These are phyloP conservation scores for Chymomyza procnemis DNA, from an alignment of 2,888 invertebrate species.

Conservation along the genomic window DNA sequence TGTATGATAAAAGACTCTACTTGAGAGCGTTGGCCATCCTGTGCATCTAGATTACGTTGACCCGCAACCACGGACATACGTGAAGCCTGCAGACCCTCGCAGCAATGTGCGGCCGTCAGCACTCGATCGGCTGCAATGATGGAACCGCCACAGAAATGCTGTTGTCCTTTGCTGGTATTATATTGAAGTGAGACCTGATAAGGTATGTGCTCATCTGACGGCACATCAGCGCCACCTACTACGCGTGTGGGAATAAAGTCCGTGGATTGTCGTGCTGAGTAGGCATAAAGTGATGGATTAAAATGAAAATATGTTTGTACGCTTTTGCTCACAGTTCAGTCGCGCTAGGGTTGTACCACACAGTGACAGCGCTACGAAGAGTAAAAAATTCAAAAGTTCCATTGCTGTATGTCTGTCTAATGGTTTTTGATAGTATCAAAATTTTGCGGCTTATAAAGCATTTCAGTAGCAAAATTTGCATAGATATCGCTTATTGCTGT, in stretches of 20 bases:
- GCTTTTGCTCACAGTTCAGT: constrained; percentile 45
- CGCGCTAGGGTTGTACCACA: constrained; percentile 23
- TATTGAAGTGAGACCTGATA: constrained; percentile 77
- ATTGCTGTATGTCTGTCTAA: constrained; percentile 32
- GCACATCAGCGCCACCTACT: constrained; percentile 71
- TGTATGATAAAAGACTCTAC: constrained; percentile 67
- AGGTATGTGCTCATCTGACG: constrained; percentile 62
- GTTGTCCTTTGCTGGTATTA: constrained; percentile 40
- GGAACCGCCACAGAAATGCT: constrained; percentile 77
- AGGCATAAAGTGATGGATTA: too few relatives aligned
- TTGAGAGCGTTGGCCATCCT: constrained; percentile 52
- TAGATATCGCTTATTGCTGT: constrained; percentile 44
- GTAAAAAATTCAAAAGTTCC: constrained; percentile 27
- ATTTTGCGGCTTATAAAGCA: constrained; percentile 28
- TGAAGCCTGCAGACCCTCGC: constrained; percentile 54
- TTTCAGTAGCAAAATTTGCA: constrained; percentile 42
- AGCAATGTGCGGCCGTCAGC: constrained; percentile 77
- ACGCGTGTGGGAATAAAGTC: constrained; percentile 50
- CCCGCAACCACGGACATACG: constrained; percentile 71
- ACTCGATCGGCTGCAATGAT: constrained; percentile 70
- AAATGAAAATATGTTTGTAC: too few relatives aligned
- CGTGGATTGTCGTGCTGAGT: constrained; percentile 45
- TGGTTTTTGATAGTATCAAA: constrained; percentile 21
- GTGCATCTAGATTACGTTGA: constrained; percentile 55
- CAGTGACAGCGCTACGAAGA: constrained; percentile 18